Percentiles rank a stretch among this genome's conserved stretches.
Conservation (phyloP, 2,113 vertebrate species). For the Sprattus sprattus region DNA sequence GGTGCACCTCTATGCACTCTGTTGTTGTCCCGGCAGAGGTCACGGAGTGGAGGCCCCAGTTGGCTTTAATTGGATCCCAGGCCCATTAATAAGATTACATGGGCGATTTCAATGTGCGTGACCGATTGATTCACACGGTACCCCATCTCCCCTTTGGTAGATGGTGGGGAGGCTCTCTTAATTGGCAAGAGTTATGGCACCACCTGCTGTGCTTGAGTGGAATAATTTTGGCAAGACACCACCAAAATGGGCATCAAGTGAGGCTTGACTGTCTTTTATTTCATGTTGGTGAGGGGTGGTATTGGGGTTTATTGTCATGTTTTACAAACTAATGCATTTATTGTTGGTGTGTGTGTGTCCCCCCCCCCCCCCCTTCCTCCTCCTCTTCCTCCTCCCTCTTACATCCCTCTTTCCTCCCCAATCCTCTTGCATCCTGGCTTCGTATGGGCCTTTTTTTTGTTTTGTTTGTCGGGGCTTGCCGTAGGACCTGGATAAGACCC, state of each 20-base stretch:
- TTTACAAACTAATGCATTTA: slow-evolving; percentile 70
- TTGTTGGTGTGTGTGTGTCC: slow-evolving; percentile 47
- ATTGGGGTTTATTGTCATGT: slow-evolving; percentile 50
- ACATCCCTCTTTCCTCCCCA: slow-evolving; percentile 7
- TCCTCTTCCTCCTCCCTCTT: neutral
- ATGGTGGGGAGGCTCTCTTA: neutral
- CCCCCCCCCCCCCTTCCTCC: neutral
- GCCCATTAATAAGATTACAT: slow-evolving; percentile 11
- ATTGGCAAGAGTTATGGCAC: neutral
- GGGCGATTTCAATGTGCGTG: neutral
- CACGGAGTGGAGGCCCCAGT: neutral
- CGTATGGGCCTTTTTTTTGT: slow-evolving; percentile 54
- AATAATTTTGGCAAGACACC: neutral
- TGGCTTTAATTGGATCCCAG: slow-evolving; percentile 9
- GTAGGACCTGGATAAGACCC: slow-evolving; percentile 98
- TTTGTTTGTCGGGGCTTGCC: slow-evolving; percentile 19
- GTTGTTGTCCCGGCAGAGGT: neutral
- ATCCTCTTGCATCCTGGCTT: slow-evolving; percentile 54
- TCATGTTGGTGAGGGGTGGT: neutral
- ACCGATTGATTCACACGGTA: neutral
- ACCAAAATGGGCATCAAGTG: slow-evolving; percentile 56
- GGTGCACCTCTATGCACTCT: neutral
- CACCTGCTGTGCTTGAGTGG: slow-evolving; percentile 20
- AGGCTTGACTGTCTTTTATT: slow-evolving; percentile 65
- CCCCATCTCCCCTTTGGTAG: neutral